These are phyloP conservation scores for Camptogramma bilineatum DNA, from an alignment of 2,888 invertebrate genomes.

Conservation along the genomic window DNA sequence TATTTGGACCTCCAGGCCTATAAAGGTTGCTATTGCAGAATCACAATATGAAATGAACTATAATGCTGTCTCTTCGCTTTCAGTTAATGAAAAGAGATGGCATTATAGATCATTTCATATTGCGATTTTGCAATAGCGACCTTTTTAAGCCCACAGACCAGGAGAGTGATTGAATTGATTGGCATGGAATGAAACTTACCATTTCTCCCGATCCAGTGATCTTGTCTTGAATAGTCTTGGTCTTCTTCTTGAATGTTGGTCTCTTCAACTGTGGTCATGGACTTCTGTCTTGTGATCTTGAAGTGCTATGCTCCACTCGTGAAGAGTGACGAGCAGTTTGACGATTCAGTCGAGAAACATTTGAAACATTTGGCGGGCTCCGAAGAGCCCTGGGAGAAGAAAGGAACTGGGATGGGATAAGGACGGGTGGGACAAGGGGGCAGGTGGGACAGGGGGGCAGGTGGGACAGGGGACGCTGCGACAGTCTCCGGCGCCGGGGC, in stretches of 20 bases:
- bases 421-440: constrained; percentile 54
- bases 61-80: no score
- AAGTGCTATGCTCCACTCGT: constrained; percentile 48
- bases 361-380: constrained; percentile 71
- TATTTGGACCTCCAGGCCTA: no score
- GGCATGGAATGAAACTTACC: no score
- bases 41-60: no score
- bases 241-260: not conserved
- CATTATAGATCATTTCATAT: no score
- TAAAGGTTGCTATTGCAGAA: no score
- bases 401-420: constrained; percentile 59
- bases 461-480: constrained; percentile 69
- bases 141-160: no score
- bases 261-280: constrained; percentile 14
- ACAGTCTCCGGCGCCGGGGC: constrained; percentile 62
- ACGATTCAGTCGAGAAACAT: constrained; percentile 51
- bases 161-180: no score
- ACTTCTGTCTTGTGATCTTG: constrained; percentile 3
- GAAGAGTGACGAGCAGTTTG: constrained; percentile 54
- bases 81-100: no score
- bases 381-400: constrained; percentile 68
- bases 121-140: no score
- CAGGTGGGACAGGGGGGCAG: constrained; percentile 49
- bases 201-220: no score
- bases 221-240: not conserved